Base-by-base conservation (phyloP, 2,888 invertebrate genomes). In the Xestia sexstrigata region DNA sequence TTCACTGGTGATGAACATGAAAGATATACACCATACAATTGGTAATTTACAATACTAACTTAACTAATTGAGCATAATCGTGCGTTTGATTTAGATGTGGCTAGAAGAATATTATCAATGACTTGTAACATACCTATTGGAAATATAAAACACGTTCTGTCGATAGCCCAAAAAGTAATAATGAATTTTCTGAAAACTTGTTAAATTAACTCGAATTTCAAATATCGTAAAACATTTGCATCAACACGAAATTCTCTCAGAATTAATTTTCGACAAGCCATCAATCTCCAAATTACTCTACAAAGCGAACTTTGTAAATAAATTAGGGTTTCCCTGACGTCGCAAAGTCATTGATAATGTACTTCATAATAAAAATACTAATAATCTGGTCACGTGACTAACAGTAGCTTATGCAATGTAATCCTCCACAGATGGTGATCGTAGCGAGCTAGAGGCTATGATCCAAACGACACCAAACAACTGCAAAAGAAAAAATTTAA, bases 401-500 rank as follows among this genome's bases (percentile, higher is more conserved):
- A 95, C 93, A 84, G 90, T 93, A 93, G 96, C 95, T 96, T 96
- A 96, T 93, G 96, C 96, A 94, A 94, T 96, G 94, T 96, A 96
- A 96, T 96, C 96, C 94, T 96, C 93, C 97, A 96, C 97, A 97
- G 97, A 97, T 97, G 97, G 97, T 94, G 97, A 97, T 96, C 97
- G 96, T 97, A 97, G 97, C 95, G 97, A 97, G 95, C 96, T 97
- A 93, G 97, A 97, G 87, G 97, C 95, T 96, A 97, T 97, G 97
- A 97, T 97, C 93, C 97, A 97, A 97, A 97, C 96, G 88, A 97
- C 97, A 95, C 97, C 97, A 95, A 97, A 97, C 96, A 96, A 97
- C 97, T 97, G 97, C 96, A 97, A 97, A 97, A 95, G 97, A 96
- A 97, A 97, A 95, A 97, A 97, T 94, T 94, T 97, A 95, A 97